Percentiles rank a stretch among this genome's conserved stretches.
Evolutionary conservation across 2,113 vertebrate genomes (phyloP).

Genomic region (Raja brachyura): DNA sequence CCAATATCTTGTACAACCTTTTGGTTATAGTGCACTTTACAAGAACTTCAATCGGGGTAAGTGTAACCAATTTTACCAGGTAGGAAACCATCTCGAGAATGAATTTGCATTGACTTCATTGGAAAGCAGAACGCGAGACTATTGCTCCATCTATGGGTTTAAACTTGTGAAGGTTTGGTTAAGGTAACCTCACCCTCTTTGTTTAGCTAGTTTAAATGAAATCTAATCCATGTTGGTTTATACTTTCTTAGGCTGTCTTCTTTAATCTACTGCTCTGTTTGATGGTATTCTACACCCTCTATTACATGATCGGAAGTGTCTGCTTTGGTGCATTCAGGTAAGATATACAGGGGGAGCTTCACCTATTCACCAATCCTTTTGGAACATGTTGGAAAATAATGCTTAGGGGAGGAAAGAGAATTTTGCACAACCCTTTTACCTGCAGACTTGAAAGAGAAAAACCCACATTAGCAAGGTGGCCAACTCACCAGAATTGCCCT

Average conservation of each 20-base stretch:
- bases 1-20: too few relatives aligned
- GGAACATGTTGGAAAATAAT: not conserved
- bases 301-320: conserved; percentile 65
- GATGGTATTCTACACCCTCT: conserved; percentile 68
- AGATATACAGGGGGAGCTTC: conserved; percentile 41
- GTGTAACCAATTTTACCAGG: too few relatives aligned
- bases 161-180: not conserved
- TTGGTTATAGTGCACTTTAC: not conserved
- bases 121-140: not conserved
- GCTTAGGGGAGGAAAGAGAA: not conserved
- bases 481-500: not conserved
- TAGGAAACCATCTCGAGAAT: too few relatives aligned
- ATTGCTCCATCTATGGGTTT: not conserved
- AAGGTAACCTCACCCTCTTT: not conserved
- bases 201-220: not conserved
- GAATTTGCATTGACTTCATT: not conserved
- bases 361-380: not conserved
- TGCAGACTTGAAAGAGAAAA: not conserved
- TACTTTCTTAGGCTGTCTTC: conserved; percentile 58
- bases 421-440: not conserved
- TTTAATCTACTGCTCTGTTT: conserved; percentile 65
- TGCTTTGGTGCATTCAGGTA: conserved; percentile 68
- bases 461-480: not conserved
- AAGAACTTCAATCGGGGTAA: not conserved
- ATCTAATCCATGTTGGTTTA: not conserved